Base-by-base conservation (phyloP, 2,888 invertebrate species). In the Sepiola atlantica region DNA sequence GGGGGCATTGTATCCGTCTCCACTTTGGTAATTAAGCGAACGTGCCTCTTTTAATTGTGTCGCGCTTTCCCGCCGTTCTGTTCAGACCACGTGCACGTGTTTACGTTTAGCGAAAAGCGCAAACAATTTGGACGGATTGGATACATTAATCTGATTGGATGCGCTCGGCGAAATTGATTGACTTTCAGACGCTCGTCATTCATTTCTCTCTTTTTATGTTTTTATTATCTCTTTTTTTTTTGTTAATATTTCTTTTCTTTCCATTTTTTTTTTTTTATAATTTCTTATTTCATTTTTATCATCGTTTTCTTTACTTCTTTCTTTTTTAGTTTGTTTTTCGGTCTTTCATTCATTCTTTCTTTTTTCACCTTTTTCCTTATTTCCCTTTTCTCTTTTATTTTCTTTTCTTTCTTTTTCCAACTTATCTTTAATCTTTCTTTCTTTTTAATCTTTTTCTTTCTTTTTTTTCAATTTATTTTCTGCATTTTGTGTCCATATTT, bases 81-180 rank as follows among this genome's bases (percentile, higher is more conserved):
- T 77, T 77, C 14, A 8, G n/a, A 28, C 77, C 77, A 77, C 77
- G n/a, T 77, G 77, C 77, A 77, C 77, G 77, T 77, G 77, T 77
- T 77, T 77, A 77, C 77, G 77, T 77, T 77, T 77, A 77, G 77
- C 77, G n/a, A 77, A 61, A 77, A 77, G 28, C 77, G 77, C 77
- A 77, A 77, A 77, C 77, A 77, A 77, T n/a, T 77, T 61, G 21
- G 2, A 4, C 61, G 61, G 61, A 61, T 61, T 77, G 77, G 77
- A 77, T 77, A 28, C 77, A 77, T 77, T 77, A 77, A 77, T 77
- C n/a, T 77, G n/a, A 77, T 77, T 77, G 77, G 77, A 77, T 77
- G 28, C 77, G n/a, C 77, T 28, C 77, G 28, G 77, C 77, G 77
- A 77, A 77, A 77, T 77, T 77, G 77, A 77, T n/a, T 77, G 77